These are phyloP conservation scores for Lepidostoma basale DNA, from an alignment of 1,140 invertebrate genomes.

Conservation along the genomic window DNA sequence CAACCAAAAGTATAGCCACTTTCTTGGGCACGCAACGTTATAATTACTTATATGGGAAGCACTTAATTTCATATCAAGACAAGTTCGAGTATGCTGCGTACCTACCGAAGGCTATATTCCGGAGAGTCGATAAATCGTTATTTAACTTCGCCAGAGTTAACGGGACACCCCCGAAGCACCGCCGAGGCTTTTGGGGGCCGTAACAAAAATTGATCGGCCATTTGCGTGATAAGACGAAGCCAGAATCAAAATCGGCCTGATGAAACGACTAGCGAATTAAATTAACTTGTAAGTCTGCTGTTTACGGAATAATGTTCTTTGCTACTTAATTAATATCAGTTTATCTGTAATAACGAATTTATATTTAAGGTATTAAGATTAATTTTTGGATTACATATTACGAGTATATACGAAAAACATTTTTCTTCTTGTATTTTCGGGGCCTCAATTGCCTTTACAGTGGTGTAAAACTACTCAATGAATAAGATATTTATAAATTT, in stretches of 20 bases:
- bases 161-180: conserved; percentile 11
- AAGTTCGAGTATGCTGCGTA: conserved; percentile 25
- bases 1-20: not conserved
- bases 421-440: too few relatives aligned
- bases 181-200: not conserved
- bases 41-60: conserved; percentile 41
- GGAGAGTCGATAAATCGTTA: conserved; percentile 23
- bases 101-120: conserved; percentile 11
- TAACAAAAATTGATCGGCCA: conserved; percentile 13
- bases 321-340: too few relatives aligned
- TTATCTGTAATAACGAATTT: too few relatives aligned
- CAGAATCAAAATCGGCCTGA: not conserved
- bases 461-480: too few relatives aligned
- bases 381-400: too few relatives aligned
- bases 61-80: conserved; percentile 44
- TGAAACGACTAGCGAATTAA: too few relatives aligned
- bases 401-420: too few relatives aligned
- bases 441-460: too few relatives aligned
- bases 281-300: too few relatives aligned
- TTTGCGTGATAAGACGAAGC: conserved; percentile 5
- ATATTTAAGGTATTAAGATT: too few relatives aligned
- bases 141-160: conserved; percentile 22
- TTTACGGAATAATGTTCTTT: too few relatives aligned
- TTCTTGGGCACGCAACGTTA: conserved; percentile 23
- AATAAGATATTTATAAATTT: too few relatives aligned